phyloP scores from a whole-genome alignment of 2,888 invertebrate genomes.

The Mythimna lalbum region DNA sequence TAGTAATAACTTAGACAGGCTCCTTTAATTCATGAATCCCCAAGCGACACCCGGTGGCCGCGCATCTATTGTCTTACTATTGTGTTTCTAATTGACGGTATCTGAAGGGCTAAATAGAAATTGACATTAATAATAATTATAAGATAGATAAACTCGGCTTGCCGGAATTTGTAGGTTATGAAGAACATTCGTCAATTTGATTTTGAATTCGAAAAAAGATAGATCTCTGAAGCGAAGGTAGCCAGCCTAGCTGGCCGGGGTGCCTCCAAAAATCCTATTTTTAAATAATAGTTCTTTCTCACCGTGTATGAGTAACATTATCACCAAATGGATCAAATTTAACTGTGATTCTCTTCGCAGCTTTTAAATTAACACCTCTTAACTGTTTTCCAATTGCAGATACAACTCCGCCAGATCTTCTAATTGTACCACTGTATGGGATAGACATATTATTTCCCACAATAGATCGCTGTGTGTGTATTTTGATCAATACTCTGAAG shows the following conservation, averaged over 20 bases:
- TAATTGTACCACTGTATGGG: conserved; percentile 92
- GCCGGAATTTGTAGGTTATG: conserved; percentile 33
- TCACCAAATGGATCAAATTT: conserved; percentile 96
- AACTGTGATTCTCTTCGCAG: conserved; percentile 94
- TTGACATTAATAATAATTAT: not conserved
- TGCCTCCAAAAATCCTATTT: conserved; percentile 10
- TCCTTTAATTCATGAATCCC: no score
- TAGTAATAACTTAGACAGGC: not conserved
- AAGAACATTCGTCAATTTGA: not conserved
- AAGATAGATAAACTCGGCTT: not conserved
- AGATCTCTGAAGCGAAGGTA: not conserved
- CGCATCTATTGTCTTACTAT: no score
- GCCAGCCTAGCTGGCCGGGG: not conserved
- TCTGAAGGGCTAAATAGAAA: not conserved
- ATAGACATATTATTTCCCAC: conserved; percentile 92
- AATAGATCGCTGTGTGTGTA: conserved; percentile 53
- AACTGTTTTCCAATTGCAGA: conserved; percentile 94
- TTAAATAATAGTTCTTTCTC: conserved; percentile 59
- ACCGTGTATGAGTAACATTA: conserved; percentile 92
- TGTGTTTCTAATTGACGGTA: no score
- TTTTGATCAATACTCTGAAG: conserved; percentile 61
- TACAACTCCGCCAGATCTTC: conserved; percentile 92
- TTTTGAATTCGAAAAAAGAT: no score
- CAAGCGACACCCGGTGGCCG: no score
- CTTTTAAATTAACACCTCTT: conserved; percentile 93